Base-by-base conservation (phyloP, 2,113 vertebrate genomes). In the Andinoacara biseriatus region DNA sequence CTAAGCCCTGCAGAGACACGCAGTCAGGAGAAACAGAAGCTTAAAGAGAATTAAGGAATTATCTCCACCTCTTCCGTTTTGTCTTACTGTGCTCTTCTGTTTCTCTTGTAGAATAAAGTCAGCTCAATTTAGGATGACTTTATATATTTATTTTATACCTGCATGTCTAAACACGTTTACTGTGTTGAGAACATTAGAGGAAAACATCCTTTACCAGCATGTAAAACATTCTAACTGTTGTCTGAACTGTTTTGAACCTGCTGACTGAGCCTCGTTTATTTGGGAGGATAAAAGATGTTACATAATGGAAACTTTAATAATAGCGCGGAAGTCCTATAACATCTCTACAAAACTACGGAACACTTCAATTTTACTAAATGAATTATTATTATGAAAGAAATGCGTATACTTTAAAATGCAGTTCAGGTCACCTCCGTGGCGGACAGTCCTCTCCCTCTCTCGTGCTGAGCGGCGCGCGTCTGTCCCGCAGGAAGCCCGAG, bases 1-100 rank as follows among this genome's bases (percentile, higher is more conserved):
- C 33, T 43, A 1, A 54, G 33, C 2, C 58, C 31, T 26, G 4
- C 54, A 15, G 24, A n/a, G 38, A 76, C 11, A 1, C 4, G 43
- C 58, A 74, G 76, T n/a, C 18, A 40, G 88, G 89, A 82, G 88
- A 88, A 92, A 89, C 79, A 85, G 84, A 58, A 80, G 88, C 89
- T 89, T 91, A 90, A 24, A 38, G 84, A 81, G 87, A 85, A 83
- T 92, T 88, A 91, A 56, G 56, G 86, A 69, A 63, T 87, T 67
- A 38, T 72, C 90, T 18, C 62, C 29, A 15, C 1, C 57, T 76
- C 86, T 57, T 52, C 78, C 0, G 49, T 46, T 35, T 10, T 29
- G 13, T 77, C 0, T 35, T 52, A 52, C 24, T 72, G 24, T n/a
- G 8, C 18, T 31, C 35, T 33, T 33, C 8, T 76, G 14, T 18